Base-by-base conservation (phyloP, 2,888 invertebrate species). In the Cerceris ruficornis region DNA sequence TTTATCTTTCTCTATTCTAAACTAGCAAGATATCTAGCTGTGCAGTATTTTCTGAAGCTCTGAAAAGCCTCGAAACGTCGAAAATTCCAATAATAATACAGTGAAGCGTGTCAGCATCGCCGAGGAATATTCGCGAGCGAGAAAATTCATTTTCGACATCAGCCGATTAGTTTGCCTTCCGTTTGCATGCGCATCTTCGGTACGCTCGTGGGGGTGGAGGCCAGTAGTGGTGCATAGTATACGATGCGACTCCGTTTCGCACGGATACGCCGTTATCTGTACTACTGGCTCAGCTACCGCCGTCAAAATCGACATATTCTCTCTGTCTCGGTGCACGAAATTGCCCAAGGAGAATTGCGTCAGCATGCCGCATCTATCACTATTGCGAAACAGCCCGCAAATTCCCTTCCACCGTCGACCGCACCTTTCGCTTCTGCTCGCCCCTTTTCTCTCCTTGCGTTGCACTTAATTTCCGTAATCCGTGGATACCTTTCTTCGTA, bases 291-390 rank as follows among this genome's bases (percentile, higher is more conserved):
- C 54, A 59, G 58, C 43, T 57, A 41, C 46, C 15, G 28, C 39
- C 49, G 11, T 73, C 54, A 54, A 13, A 50, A 73, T 67, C 58
- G 67, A 76, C 52, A 60, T 62, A 67, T 43, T 65, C 49, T 15
- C 58, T n/a, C 43, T 13, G 64, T 39, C 52, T 64, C 14, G 17
- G 49, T 13, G 50, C 55, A 41, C 52, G 57, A 49, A 77, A 59
- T 66, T 69, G 54, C 41, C 69, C 54, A 61, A 59, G 28, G 49
- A 54, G 52, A 58, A 41, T 75, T 70, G 70, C 58, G 62, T 62
- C 75, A 65, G 67, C 67, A 54, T 54, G 62, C 64, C 69, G 58
- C 69, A 75, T 69, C 66, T 69, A 62, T 77, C 69, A 69, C 62
- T 39, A 67, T 69, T 42, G 46, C 69, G 17, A 75, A 59, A 41